Conservation (phyloP, 1,140 invertebrate species). For the Augochlora pura region DNA sequence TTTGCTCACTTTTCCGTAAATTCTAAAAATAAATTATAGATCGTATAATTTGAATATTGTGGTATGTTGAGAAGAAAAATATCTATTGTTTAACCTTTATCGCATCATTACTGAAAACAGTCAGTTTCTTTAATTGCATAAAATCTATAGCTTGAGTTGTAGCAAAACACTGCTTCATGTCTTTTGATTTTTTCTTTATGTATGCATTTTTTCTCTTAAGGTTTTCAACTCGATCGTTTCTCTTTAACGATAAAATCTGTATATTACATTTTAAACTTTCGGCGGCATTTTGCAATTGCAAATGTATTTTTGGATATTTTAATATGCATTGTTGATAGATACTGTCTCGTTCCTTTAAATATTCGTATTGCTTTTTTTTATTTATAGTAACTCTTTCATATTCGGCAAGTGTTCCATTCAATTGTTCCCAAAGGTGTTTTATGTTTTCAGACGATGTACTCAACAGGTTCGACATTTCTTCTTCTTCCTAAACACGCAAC, state of each 20-base stretch:
- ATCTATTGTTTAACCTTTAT: conserved; percentile 66
- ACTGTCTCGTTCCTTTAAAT: conserved; percentile 74
- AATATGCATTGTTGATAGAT: conserved; percentile 52
- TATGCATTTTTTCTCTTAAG: conserved; percentile 59
- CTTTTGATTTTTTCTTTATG: conserved; percentile 59
- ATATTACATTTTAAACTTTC: conserved; percentile 66
- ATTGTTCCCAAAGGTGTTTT: conserved; percentile 64
- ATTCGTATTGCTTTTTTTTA: conserved; percentile 76
- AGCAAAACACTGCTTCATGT: conserved; percentile 66
- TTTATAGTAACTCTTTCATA: conserved; percentile 69
- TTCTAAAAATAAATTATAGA: conserved; percentile 57
- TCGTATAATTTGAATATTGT: background rate
- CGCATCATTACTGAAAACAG: conserved; percentile 63
- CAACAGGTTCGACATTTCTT: conserved; percentile 60
- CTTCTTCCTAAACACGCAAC: conserved; percentile 65
- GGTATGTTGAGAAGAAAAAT: conserved; percentile 24
- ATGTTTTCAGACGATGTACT: conserved; percentile 58
- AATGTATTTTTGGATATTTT: conserved; percentile 66
- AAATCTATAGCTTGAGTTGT: conserved; percentile 62
- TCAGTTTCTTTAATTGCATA: conserved; percentile 70
- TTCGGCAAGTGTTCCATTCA: conserved; percentile 64
- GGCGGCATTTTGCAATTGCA: conserved; percentile 61
- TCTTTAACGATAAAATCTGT: conserved; percentile 55
- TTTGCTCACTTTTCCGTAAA: conserved; percentile 68
- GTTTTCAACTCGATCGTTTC: conserved; percentile 60